Base-by-base conservation (phyloP, 2,113 vertebrate genomes). In the Rhinopomastus cyanomelas region DNA sequence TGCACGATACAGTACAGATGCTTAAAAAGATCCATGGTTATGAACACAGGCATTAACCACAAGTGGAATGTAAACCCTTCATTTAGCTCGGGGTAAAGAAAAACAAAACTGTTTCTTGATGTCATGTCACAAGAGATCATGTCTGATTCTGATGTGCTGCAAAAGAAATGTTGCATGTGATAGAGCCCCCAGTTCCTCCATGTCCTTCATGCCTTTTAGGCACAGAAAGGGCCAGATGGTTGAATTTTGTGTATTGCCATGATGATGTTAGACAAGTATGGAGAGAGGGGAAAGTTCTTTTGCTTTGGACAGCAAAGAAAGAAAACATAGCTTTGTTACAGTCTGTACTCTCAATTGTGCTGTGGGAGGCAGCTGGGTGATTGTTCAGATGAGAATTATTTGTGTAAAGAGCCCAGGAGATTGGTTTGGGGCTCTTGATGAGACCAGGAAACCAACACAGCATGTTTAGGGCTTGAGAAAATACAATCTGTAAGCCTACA, bases 21-120 rank as follows among this genome's bases (percentile, higher is more conserved):
- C 51, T 85, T 88, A 34, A 60, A 8, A 65, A 65, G 72, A 87
- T 90, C 16, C 55, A 4, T 61, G 83, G 51, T 76, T 88, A 67
- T 56, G 42, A 88, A 53, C 66, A 44, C 2, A 13, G 92, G 83
- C 83, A 78, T 69, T 67, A 88, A 90, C 94, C 89, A 95, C 90
- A 93, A 94, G 89, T 1, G 42, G 83, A 88, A 95, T 61, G 75
- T 86, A 95, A 95, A 90, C 52, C 83, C 44, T 85, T 85, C 67
- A 6, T 94, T 96, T 96, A 89, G 92, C 95, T 95, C 2, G 39
- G 75, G 86, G 93, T 86, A 51, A 87, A 88, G 66, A 93, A 89
- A 57, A 92, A 85, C 81, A 93, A 94, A 96, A 89, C 95, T 81
- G 85, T 39, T 94, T 37, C 92, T 94, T 85, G 92, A 95, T 95